Evolutionary conservation across 2,888 invertebrate genomes (phyloP).

Genomic region (Nezara viridula): DNA sequence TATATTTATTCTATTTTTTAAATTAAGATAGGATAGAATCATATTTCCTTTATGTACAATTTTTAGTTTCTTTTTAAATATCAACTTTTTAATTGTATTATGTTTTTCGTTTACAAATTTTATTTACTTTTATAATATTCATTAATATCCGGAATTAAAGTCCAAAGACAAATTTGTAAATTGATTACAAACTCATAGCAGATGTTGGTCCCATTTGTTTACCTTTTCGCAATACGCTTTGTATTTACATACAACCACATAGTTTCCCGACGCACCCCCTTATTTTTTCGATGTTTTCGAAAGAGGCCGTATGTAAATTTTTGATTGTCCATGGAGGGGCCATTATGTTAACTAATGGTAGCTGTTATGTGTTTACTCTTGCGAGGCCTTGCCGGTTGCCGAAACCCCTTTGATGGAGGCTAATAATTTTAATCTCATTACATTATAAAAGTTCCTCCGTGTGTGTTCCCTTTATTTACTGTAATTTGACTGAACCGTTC

Average conservation of each 20-base stretch:
- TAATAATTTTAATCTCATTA: conserved; percentile 18
- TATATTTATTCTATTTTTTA: too few relatives aligned
- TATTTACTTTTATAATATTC: too few relatives aligned
- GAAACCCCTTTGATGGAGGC: background rate
- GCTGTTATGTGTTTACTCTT: conserved; percentile 3
- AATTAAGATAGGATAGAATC: too few relatives aligned
- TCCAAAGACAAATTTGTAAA: too few relatives aligned
- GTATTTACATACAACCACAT: background rate
- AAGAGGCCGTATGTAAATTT: conserved; percentile 14
- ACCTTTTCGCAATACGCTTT: background rate
- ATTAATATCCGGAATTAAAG: too few relatives aligned
- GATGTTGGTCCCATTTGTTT: background rate
- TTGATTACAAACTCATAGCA: too few relatives aligned
- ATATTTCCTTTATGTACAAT: too few relatives aligned
- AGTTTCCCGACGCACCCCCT: background rate
- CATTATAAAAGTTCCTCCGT: background rate
- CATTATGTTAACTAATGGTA: conserved; percentile 10
- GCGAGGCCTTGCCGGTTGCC: background rate
- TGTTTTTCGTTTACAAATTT: too few relatives aligned
- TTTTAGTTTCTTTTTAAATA: too few relatives aligned
- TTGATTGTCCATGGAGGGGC: background rate
- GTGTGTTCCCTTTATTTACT: background rate
- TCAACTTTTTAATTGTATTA: too few relatives aligned
- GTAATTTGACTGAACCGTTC: background rate
- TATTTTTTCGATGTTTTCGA: background rate